A percentile compares a stretch with the other conserved stretches of the same genome.
These are phyloP conservation scores for Epirrhoe alternata DNA, from an alignment of 2,888 invertebrate genomes.

Conservation along the genomic window DNA sequence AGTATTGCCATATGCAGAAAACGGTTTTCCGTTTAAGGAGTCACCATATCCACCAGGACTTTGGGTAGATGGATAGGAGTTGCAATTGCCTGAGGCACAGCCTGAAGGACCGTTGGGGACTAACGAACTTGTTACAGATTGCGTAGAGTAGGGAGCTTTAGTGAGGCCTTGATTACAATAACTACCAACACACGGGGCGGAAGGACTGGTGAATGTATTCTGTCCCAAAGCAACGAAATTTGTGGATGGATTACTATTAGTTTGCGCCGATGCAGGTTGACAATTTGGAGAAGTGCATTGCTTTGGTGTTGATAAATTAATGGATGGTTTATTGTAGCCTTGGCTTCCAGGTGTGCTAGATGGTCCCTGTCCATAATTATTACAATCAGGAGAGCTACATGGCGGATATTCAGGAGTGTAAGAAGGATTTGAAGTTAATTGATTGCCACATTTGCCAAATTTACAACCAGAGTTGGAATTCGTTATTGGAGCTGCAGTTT, in stretches of 20 bases:
- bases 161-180: constrained; percentile 39
- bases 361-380: constrained; percentile 41
- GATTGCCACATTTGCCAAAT: constrained; percentile 41
- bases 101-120: constrained; percentile 27
- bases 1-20: constrained; percentile 17
- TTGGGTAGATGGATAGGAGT: constrained; percentile 25
- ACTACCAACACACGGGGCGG: constrained; percentile 33
- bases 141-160: constrained; percentile 33
- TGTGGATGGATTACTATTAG: constrained; percentile 19
- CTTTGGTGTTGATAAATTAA: constrained; percentile 64
- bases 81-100: constrained; percentile 51
- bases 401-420: constrained; percentile 36
- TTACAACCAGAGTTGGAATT: constrained; percentile 38
- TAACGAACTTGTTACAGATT: constrained; percentile 20
- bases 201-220: constrained; percentile 21
- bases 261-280: constrained; percentile 16
- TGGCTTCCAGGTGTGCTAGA: constrained; percentile 38
- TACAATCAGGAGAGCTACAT: constrained; percentile 46
- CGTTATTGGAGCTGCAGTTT: constrained; percentile 12
- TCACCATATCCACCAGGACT: constrained; percentile 22
- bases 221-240: constrained; percentile 31
- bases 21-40: constrained; percentile 19
- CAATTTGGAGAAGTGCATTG: constrained; percentile 47
- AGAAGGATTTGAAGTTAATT: constrained; percentile 23
- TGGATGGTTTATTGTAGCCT: constrained; percentile 53